phyloP scores from a whole-genome alignment of 2,113 vertebrate genomes.

The Stigmatopora nigra region DNA sequence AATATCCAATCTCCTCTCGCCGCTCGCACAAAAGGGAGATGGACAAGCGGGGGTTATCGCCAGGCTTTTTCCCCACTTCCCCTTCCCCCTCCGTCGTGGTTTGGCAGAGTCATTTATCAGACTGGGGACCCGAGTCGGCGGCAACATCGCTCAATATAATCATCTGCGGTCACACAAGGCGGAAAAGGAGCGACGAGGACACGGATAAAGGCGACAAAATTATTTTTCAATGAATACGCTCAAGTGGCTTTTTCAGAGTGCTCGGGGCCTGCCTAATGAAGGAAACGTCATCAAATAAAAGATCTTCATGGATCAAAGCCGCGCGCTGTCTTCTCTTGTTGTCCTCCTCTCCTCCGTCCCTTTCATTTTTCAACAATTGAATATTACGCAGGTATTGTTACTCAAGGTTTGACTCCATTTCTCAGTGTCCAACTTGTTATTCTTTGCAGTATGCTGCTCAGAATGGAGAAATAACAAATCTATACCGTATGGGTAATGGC shows the following conservation, averaged over 20 bases:
- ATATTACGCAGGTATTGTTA: not conserved
- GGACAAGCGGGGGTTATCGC: constrained; percentile 52
- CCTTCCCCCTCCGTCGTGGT: constrained; percentile 38
- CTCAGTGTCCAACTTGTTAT: not conserved
- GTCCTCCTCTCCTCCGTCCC: not conserved
- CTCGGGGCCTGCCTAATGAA: constrained; percentile 42
- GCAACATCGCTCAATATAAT: constrained; percentile 50
- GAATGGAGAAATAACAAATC: not conserved
- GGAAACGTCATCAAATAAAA: constrained; percentile 43
- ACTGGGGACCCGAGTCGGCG: constrained; percentile 36
- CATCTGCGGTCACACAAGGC: constrained; percentile 38
- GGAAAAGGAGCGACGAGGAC: constrained; percentile 32
- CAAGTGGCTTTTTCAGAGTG: constrained; percentile 40
- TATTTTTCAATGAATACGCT: constrained; percentile 63
- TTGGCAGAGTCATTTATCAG: constrained; percentile 55
- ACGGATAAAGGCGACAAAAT: constrained; percentile 47
- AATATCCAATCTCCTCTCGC: constrained; percentile 62
- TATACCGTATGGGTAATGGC: not conserved
- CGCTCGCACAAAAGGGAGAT: constrained; percentile 53
- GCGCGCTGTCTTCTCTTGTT: constrained; percentile 19
- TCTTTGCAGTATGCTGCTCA: not conserved
- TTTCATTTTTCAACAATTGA: not conserved
- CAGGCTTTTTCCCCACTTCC: constrained; percentile 7
- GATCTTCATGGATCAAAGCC: constrained; percentile 38
- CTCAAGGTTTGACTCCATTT: not conserved